Evolutionary conservation across 2,113 vertebrate species (phyloP), one percentile per base, ranked within the genome.

Genomic region (Potamarius usumacintae): DNA sequence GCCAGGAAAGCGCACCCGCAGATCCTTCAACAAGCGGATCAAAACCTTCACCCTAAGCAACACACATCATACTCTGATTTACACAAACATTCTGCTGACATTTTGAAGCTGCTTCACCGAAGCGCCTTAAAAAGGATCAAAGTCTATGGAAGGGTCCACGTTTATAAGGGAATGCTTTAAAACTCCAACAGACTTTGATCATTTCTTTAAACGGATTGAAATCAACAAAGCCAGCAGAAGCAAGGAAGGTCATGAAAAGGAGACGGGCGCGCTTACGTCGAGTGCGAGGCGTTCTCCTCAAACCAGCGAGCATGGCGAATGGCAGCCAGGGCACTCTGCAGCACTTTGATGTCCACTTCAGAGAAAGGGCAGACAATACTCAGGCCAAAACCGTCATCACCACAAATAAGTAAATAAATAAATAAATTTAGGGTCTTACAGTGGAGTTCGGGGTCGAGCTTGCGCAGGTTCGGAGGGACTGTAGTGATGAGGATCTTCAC

Each of bases 401-500:
- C 17, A 76, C 53, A 42, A 71, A 25, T 58, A 55, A 82, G 50
- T n/a, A 84, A 48, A 53, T n/a, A 65, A 57, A n/a, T 27, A 65
- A 57, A n/a, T 27, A 25, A 30, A 60, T 14, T 15, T 30, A 27
- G 53, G 34, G 34, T 87, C 96, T 88, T 94, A 99, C 98, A 0
- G 87, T 99, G 98, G 20, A 99, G 94, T 83, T 99, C 98, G 0
- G 98, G 97, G 89, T 99, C 98, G 92, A 99, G 94, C 84, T 99
- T 99, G 91, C 97, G 97, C 30, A 99, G 96, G 86, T 99, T 99
- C 72, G 98, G 98, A 0, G 98, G 98, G 71, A 99, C 97, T 0
- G 98, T 99, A 84, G 98, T 99, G 92, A 99, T 99, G 2, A 99
- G 97, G 90, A 99, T 98, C 94, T 99, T 99, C 85, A 99, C 97